These are phyloP conservation scores for Druceiella hillmani DNA, from an alignment of 2,888 invertebrate genomes.

Conservation along the genomic window DNA sequence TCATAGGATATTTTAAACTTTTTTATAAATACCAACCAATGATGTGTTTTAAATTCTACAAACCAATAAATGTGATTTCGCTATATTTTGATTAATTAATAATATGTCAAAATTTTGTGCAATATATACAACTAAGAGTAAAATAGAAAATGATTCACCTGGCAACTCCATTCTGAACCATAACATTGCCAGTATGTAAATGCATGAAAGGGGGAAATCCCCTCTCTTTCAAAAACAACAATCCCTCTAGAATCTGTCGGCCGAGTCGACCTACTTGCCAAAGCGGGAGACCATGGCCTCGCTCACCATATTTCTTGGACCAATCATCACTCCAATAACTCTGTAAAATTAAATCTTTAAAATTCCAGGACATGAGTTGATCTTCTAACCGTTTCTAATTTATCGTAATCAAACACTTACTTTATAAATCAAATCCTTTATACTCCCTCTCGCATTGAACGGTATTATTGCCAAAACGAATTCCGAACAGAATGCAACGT, in stretches of 20 bases:
- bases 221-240: slow-evolving; percentile 79
- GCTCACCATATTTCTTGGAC: slow-evolving; percentile 65
- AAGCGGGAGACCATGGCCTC: slow-evolving; percentile 64
- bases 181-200: slow-evolving; percentile 85
- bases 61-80: too few species aligned
- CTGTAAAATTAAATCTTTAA: slow-evolving; percentile 34
- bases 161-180: slow-evolving; percentile 88
- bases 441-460: slow-evolving; percentile 76
- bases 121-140: slow-evolving; percentile 3
- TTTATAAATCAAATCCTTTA: slow-evolving; percentile 87
- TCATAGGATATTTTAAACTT: too few species aligned
- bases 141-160: slow-evolving; percentile 48
- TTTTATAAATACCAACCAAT: too few species aligned
- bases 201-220: slow-evolving; percentile 85
- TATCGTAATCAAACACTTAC: slow-evolving; percentile 59
- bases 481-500: slow-evolving; percentile 70
- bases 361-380: slow-evolving; percentile 2
- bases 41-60: too few species aligned
- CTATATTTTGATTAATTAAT: too few species aligned
- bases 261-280: slow-evolving; percentile 83
- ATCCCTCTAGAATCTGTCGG: slow-evolving; percentile 80
- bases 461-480: slow-evolving; percentile 75
- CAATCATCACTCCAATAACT: slow-evolving; percentile 78
- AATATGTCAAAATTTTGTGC: too few species aligned
- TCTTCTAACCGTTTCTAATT: too few species aligned